Evolutionary conservation across 2,113 vertebrate species (phyloP).

Genomic region (Fulmarus glacialis): DNA sequence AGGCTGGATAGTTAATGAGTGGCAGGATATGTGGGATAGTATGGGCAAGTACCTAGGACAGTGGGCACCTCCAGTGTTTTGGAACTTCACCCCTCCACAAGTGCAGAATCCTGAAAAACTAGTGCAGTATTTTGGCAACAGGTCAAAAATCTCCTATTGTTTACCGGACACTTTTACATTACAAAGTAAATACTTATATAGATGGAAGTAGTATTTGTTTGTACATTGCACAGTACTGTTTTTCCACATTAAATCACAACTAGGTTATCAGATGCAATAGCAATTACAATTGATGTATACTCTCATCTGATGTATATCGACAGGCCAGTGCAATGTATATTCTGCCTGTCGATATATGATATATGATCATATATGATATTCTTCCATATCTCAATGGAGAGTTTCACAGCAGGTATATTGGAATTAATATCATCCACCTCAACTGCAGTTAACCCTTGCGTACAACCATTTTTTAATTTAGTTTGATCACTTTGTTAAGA

Average conservation of each 20-base stretch:
- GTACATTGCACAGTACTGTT: neutral
- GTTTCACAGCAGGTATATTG: neutral
- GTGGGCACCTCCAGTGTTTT: no score
- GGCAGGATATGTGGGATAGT: no score
- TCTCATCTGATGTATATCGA: neutral
- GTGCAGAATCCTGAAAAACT: no score
- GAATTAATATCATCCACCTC: neutral
- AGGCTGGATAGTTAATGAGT: no score
- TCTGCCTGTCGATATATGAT: no score
- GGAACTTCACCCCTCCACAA: no score
- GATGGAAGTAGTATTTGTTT: neutral
- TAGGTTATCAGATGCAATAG: neutral
- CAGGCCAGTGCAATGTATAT: neutral
- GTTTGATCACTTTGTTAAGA: neutral
- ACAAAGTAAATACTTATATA: neutral
- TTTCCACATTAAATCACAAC: neutral
- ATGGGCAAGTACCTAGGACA: no score
- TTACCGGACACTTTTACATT: neutral
- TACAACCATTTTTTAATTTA: neutral
- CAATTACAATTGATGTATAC: neutral
- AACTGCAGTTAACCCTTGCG: neutral
- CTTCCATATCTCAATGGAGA: neutral
- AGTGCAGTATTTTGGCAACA: no score
- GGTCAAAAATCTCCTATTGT: neutral
- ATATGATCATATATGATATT: no score